These are phyloP conservation scores for Microcebus lehilahytsara DNA, from an alignment of 2,113 vertebrate species.

Conservation along the genomic window DNA sequence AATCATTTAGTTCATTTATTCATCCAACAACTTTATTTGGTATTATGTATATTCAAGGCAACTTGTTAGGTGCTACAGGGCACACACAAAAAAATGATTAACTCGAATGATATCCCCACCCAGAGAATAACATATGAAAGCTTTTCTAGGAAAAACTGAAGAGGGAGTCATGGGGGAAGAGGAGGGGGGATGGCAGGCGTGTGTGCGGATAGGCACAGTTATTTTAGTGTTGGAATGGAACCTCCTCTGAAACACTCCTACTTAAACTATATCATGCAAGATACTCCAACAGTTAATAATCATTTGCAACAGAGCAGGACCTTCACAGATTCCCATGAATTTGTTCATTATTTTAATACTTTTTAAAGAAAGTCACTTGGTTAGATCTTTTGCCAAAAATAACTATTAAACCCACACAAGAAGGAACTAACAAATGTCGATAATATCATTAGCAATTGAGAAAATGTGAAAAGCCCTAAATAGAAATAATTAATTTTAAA, in stretches of 20 bases:
- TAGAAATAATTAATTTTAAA: background rate
- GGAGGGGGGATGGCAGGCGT: background rate
- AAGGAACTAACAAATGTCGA: slow-evolving; percentile 8
- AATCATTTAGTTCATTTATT: background rate
- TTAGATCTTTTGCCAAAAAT: slow-evolving; percentile 8
- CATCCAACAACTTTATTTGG: background rate
- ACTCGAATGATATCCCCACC: background rate
- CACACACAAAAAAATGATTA: background rate
- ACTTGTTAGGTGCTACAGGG: background rate
- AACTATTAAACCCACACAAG: background rate
- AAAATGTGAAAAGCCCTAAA: slow-evolving; percentile 11
- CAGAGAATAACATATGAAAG: background rate
- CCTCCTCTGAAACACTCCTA: background rate
- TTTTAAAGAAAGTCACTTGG: background rate
- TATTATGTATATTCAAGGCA: background rate
- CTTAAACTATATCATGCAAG: background rate
- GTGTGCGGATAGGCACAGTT: background rate
- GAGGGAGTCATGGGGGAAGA: no score
- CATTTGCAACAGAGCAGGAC: background rate
- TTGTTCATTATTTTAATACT: slow-evolving; percentile 21
- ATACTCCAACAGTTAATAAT: background rate
- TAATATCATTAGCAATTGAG: background rate
- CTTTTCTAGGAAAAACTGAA: background rate
- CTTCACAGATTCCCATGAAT: background rate
- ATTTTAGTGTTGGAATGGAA: background rate